phyloP scores from a whole-genome alignment of 1,140 invertebrate genomes.

The Tribolium madens region DNA sequence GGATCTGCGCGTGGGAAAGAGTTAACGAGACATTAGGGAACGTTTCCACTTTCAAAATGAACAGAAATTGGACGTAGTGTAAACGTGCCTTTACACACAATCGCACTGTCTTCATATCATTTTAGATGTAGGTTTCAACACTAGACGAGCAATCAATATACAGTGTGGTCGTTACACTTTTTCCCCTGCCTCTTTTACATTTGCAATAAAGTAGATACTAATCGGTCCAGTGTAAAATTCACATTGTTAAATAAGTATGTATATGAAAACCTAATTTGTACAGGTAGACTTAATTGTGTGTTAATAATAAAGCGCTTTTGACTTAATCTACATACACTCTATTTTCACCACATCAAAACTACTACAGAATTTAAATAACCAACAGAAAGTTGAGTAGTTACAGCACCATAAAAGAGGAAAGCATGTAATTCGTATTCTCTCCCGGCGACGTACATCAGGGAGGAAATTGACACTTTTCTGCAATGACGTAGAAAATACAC shows the following conservation, averaged over 20 bases:
- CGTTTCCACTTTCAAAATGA: slow-evolving; percentile 27
- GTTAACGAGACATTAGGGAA: slow-evolving; percentile 34
- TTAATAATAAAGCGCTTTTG: slow-evolving; percentile 65
- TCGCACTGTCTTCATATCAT: slow-evolving; percentile 37
- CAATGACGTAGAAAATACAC: background rate
- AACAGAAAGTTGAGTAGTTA: background rate
- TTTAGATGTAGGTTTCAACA: slow-evolving; percentile 22
- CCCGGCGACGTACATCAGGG: background rate
- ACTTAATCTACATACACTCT: slow-evolving; percentile 47
- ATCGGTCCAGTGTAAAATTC: slow-evolving; percentile 65
- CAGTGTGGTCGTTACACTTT: slow-evolving; percentile 39
- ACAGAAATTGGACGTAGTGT: slow-evolving; percentile 13
- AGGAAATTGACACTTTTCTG: background rate
- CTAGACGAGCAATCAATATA: slow-evolving; percentile 28
- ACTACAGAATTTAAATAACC: background rate
- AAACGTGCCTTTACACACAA: slow-evolving; percentile 37
- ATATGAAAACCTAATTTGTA: slow-evolving; percentile 65
- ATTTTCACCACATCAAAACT: background rate
- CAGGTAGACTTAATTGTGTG: slow-evolving; percentile 65
- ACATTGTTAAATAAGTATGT: slow-evolving; percentile 65
- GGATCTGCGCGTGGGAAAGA: slow-evolving; percentile 40
- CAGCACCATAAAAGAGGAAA: no score
- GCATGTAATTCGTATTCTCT: no score
- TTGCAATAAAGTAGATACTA: slow-evolving; percentile 61
- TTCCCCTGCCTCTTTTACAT: slow-evolving; percentile 28